Evolutionary conservation across 2,888 invertebrate genomes (phyloP).

Genomic region (Gasteruption jaculator): DNA sequence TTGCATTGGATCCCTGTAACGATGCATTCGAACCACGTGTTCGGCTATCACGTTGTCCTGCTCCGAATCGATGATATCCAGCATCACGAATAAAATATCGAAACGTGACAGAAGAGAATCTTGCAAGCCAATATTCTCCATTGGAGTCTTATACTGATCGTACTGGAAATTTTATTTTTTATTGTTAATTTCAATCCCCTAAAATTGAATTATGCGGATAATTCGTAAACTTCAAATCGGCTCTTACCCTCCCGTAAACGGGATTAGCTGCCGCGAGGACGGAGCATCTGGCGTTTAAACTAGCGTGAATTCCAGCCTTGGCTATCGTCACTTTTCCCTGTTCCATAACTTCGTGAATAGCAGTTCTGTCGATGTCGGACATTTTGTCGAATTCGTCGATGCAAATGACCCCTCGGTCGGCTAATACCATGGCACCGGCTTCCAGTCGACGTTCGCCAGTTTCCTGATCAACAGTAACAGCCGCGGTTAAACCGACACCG

Average conservation of each 20-base stretch:
- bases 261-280: conserved; percentile 99
- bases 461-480: conserved; percentile 94
- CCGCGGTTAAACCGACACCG: conserved; percentile 97
- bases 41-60: conserved; percentile 90
- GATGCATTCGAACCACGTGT: conserved; percentile 96
- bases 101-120: conserved; percentile 96
- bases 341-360: conserved; percentile 99
- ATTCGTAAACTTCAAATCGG: conserved; percentile 4
- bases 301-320: conserved; percentile 98
- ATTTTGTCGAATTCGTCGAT: conserved; percentile 99
- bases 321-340: conserved; percentile 96
- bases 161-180: conserved; percentile 76
- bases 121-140: conserved; percentile 99
- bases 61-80: conserved; percentile 89
- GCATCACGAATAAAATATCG: conserved; percentile 94
- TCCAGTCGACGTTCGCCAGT: conserved; percentile 85
- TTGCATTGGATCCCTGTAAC: conserved; percentile 88
- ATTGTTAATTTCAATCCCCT: no score
- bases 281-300: conserved; percentile 94
- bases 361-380: conserved; percentile 98
- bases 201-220: background rate
- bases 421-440: conserved; percentile 99
- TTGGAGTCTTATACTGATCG: conserved; percentile 97
- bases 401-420: conserved; percentile 96
- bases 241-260: conserved; percentile 83